Evolutionary conservation across 2,113 vertebrate species (phyloP).

Genomic region (Platysternon megacephalum): DNA sequence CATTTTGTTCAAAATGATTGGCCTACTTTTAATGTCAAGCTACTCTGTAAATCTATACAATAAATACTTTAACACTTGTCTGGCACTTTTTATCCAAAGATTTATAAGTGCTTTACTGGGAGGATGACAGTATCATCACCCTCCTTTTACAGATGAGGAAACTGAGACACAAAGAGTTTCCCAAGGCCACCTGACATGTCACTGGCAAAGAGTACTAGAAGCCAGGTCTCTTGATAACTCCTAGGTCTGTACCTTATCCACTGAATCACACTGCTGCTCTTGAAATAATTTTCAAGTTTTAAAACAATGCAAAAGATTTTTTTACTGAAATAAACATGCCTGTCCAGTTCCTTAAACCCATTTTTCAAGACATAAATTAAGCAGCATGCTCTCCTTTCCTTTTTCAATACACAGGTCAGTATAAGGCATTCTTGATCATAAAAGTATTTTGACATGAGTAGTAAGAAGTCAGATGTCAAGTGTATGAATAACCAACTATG

Average conservation of each 20-base stretch:
- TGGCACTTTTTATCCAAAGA: not conserved
- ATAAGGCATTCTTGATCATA: not conserved
- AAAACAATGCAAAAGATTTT: not conserved
- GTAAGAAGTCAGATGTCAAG: not conserved
- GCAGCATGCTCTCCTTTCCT: not conserved
- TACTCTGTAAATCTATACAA: not conserved
- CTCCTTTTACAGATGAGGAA: not conserved
- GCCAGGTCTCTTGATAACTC: not conserved
- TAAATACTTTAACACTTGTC: not conserved
- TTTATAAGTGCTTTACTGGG: not conserved
- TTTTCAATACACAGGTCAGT: not conserved
- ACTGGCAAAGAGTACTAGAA: not conserved
- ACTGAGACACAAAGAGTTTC: not conserved
- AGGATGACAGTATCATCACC: not conserved
- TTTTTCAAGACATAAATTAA: not conserved
- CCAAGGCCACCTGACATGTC: not conserved
- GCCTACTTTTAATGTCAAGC: not conserved
- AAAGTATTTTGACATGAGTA: not conserved
- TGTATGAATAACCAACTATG: not conserved
- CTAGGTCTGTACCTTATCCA: not conserved
- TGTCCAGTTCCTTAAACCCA: not conserved
- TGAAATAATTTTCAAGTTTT: not conserved
- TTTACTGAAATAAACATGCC: not conserved
- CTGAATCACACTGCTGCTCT: not conserved
- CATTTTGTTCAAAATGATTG: not conserved